Conservation (phyloP, 2,113 vertebrate species). For the Butorides virescens region DNA sequence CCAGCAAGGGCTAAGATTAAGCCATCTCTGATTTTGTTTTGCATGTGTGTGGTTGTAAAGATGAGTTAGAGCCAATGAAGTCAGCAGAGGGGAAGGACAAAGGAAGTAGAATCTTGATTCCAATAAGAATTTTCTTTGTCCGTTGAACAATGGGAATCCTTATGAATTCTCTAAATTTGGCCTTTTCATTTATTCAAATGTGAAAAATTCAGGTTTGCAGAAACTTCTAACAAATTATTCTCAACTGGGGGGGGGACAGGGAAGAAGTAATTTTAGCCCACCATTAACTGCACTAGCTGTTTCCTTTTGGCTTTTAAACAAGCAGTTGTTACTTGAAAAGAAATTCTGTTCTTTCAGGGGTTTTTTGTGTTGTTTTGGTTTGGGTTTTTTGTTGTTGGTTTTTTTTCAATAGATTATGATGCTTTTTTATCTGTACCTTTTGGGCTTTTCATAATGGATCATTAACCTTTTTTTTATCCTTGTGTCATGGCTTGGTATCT, state of each 20-base stretch:
- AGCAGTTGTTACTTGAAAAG: background rate
- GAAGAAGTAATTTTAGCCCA: background rate
- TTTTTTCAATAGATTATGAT: background rate
- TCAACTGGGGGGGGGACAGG: background rate
- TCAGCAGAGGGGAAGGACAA: constrained; percentile 59
- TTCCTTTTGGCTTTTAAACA: background rate
- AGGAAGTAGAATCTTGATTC: constrained; percentile 57
- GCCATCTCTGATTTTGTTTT: constrained; percentile 35
- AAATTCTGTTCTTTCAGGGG: background rate
- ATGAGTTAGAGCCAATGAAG: background rate
- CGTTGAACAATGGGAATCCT: constrained; percentile 2
- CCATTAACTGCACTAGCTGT: background rate
- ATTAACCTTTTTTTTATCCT: background rate
- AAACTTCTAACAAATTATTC: background rate
- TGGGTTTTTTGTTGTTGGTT: no score
- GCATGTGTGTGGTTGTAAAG: background rate
- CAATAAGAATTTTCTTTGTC: constrained; percentile 50
- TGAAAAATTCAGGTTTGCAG: background rate
- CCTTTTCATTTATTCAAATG: constrained; percentile 3
- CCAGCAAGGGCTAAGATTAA: constrained; percentile 26
- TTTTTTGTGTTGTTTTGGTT: background rate
- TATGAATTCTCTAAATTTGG: constrained; percentile 29
- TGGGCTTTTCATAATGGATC: background rate
- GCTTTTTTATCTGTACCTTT: background rate
- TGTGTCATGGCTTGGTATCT: background rate